Evolutionary conservation across 30 jellyfish, hydroid and myxozoan genomes (phyloP), one percentile per base, ranked within the genome.

Genomic region (Catostylus mosaicus): DNA sequence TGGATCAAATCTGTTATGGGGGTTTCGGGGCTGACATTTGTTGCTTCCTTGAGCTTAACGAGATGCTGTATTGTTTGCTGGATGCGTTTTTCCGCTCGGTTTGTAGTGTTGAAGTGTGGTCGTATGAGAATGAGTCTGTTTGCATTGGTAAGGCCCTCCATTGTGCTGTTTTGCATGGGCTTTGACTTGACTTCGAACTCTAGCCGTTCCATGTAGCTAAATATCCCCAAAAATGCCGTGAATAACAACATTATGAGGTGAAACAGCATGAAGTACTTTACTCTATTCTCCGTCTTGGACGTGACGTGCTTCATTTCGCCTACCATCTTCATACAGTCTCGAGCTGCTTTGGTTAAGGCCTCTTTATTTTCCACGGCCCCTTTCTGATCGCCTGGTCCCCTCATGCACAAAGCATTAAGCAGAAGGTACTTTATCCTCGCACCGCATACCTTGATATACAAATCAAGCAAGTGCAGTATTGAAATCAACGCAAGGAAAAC

Each of bases 181-280:
- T 35, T 20, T n/a, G 80, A 23, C 30, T 20, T 11, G 35, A 68
- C 80, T 32, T 36, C 29, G 40, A 68, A 33, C 23, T 68, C 63
- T 23, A 68, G 36, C 59, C 80, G 5, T 37, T 68, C 80, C 56
- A 68, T 43, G 64, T 26, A 68, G 64, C 80, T 68, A 45, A 68
- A 45, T 3, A 68, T 1, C 31, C 80, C 80, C n/a, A 68, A 37
- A 18, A 68, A 68, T 24, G 40, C 38, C 16, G 80, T 36, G 16
- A 68, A 20, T 11, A 68, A 1, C 35, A 68, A 19, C 62, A 68
- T 23, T 1, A 68, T 36, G 19, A 68, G 80, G 20, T 68, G 80
- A 30, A 68, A 68, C 31, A 68, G 27, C 59, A 68, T 68, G 64
- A 68, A 68, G 45, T 38, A 68, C 38, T 68, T 68, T 22, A 68